These are phyloP conservation scores for Drosophila sucinea DNA, from an alignment of 1,140 invertebrate genomes.

Conservation along the genomic window DNA sequence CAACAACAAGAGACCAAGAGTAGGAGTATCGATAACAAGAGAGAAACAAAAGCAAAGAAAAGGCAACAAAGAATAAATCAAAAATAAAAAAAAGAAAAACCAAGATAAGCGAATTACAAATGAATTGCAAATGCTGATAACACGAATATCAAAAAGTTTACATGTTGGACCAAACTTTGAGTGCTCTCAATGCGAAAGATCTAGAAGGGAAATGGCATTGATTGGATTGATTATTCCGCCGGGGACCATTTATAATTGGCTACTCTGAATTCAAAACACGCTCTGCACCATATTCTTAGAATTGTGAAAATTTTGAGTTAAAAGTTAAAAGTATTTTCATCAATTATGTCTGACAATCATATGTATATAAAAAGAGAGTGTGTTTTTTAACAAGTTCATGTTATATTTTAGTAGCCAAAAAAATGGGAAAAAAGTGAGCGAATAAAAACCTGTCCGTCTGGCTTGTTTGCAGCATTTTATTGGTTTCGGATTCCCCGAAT, in stretches of 20 bases:
- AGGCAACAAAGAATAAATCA: conserved; percentile 43
- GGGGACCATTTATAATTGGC: conserved; percentile 6
- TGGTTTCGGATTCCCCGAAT: conserved; percentile 75
- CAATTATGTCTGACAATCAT: background rate
- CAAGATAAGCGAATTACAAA: conserved; percentile 56
- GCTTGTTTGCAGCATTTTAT: conserved; percentile 60
- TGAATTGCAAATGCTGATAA: conserved; percentile 47
- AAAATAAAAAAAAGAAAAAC: conserved; percentile 46
- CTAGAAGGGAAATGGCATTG: background rate
- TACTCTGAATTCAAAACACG: background rate
- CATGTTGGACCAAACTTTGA: conserved; percentile 21
- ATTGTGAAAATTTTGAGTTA: background rate
- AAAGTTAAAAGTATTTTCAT: background rate
- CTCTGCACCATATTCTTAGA: background rate
- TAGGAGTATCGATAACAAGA: conserved; percentile 43
- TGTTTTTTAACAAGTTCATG: conserved; percentile 10
- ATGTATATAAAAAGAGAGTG: background rate
- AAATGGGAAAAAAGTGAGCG: background rate
- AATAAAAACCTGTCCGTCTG: conserved; percentile 63
- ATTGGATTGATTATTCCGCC: background rate
- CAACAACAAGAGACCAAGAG: conserved; percentile 22
- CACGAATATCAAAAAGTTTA: conserved; percentile 13
- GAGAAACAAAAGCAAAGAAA: conserved; percentile 22
- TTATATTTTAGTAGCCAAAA: conserved; percentile 20
- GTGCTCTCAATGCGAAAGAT: conserved; percentile 20